Base-by-base conservation (phyloP, 2,888 invertebrate species). In the Oxystoma pomonae region DNA sequence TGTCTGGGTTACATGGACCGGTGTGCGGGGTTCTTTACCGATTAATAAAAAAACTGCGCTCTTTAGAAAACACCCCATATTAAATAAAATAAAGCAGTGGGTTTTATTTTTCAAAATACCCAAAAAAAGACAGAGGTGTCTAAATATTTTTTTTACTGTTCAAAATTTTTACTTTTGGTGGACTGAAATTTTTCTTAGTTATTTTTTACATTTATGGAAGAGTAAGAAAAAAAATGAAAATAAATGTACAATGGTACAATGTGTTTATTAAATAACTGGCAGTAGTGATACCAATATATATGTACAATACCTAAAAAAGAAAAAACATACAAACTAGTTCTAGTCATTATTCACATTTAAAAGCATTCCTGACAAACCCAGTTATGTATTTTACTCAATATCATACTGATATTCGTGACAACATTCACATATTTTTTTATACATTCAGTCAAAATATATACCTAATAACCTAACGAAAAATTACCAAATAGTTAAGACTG, bases 201-300 rank as follows among this genome's bases (percentile, higher is more conserved):
- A n/a, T n/a, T n/a, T n/a, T n/a, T n/a, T n/a, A n/a, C n/a, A n/a
- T n/a, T n/a, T n/a, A n/a, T n/a, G n/a, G n/a, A n/a, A n/a, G n/a
- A n/a, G n/a, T n/a, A n/a, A n/a, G n/a, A n/a, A n/a, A n/a, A n/a
- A n/a, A n/a, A n/a, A n/a, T n/a, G n/a, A n/a, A n/a, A n/a, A n/a
- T n/a, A n/a, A n/a, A n/a, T 56, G 55, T 64, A 67, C 62, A 65
- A 67, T 67, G 60, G 62, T 72, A 70, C 69, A 71, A 68, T 70
- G 68, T 74, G 73, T 78, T 78, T 77, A 77, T 77, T 78, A 75
- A 75, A 77, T 75, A 75, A 77, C 76, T 78, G 78, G 78, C 78
- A 78, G 78, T 78, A 75, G 73, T 74, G 75, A 75, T 74, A 77
- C 74, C 74, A 75, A 74, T 68, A 70, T 73, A 72, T 71, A 73